These are phyloP conservation scores for Paralvinella palmiformis DNA, from an alignment of 1,140 invertebrate species.

Conservation along the genomic window DNA sequence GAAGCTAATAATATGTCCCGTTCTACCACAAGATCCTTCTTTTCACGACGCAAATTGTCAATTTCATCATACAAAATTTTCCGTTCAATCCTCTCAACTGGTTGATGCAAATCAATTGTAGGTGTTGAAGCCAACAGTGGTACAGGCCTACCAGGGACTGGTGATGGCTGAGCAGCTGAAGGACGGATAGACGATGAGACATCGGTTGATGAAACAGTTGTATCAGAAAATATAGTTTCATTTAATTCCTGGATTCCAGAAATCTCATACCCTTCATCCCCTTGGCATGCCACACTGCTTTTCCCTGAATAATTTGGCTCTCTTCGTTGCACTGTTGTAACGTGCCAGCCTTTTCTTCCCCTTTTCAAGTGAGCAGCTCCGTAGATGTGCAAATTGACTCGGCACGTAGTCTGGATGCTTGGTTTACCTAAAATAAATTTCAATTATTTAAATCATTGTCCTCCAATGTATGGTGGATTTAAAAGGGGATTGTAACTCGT, in stretches of 20 bases:
- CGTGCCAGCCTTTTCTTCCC: neutral
- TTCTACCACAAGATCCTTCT: neutral
- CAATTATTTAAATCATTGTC: too few species aligned
- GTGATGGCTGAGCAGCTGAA: neutral
- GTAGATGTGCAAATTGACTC: neutral
- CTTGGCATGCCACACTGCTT: neutral
- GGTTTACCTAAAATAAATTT: neutral
- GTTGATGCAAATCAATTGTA: neutral
- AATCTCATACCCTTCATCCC: neutral
- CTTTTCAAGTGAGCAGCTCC: neutral
- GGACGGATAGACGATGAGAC: neutral
- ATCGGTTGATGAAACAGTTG: neutral
- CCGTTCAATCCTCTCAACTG: neutral
- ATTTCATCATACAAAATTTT: neutral
- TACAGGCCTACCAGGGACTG: neutral
- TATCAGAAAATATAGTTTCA: neutral
- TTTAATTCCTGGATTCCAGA: neutral
- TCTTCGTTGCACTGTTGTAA: neutral
- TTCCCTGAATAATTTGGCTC: neutral
- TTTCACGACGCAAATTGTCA: conserved; percentile 1
- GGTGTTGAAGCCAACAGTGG: conserved; percentile 1
- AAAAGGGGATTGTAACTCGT: too few species aligned
- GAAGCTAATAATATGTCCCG: neutral
- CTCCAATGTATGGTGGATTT: too few species aligned
- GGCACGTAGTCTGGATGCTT: conserved; percentile 2